phyloP scores from a whole-genome alignment of 1,140 invertebrate genomes.

The Neodiprion lecontei region DNA sequence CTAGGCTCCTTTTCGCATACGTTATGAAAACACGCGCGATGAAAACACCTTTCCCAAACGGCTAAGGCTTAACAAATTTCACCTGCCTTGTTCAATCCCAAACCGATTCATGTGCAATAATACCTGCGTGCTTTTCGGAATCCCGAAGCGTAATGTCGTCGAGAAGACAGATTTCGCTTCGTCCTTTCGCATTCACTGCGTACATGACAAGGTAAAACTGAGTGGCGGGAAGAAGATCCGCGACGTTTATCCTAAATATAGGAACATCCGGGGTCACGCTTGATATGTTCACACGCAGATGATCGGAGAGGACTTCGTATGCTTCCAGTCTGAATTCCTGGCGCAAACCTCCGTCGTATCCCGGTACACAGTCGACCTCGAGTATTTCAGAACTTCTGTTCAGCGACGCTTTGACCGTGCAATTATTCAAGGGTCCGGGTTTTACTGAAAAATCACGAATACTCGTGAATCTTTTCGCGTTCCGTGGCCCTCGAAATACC shows the following conservation, averaged over 20 bases:
- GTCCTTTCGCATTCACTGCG: constrained; percentile 86
- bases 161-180: constrained; percentile 79
- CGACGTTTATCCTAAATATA: constrained; percentile 73
- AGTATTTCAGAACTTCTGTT: constrained; percentile 75
- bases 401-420: constrained; percentile 75
- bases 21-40: no score
- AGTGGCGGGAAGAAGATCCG: constrained; percentile 68
- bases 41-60: no score
- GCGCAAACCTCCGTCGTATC: constrained; percentile 85
- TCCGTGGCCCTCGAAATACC: constrained; percentile 8
- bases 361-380: constrained; percentile 76
- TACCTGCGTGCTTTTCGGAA: constrained; percentile 85
- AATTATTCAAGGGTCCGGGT: constrained; percentile 82
- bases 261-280: constrained; percentile 64
- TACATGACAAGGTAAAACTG: constrained; percentile 75
- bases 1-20: no score
- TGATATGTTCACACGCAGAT: constrained; percentile 73
- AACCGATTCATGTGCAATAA: constrained; percentile 30
- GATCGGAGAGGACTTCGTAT: constrained; percentile 74
- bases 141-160: constrained; percentile 88
- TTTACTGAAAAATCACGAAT: constrained; percentile 65
- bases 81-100: no score
- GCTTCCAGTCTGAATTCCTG: constrained; percentile 85
- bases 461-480: constrained; percentile 14
- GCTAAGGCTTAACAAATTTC: no score